Base-by-base conservation (phyloP, 2,797 vertebrate genomes). In the Danio kyathit region DNA sequence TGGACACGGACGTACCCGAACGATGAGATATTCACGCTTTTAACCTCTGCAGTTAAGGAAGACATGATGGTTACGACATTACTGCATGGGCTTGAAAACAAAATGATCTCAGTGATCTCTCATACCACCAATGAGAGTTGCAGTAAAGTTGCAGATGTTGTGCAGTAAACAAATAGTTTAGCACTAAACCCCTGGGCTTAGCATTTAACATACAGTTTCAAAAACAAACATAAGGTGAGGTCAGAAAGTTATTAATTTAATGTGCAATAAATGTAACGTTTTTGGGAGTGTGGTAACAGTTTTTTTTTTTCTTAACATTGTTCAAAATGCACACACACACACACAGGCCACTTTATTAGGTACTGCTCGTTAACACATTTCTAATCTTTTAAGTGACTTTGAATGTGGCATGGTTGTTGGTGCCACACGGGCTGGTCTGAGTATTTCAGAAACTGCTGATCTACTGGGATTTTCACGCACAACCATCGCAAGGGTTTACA, bases 61-160 rank as follows among this genome's bases (percentile, higher is more conserved):
- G 41, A 46, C 43, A 46, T 48, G 54, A 17, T 60, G 21, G 60
- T 49, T 14, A 69, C 59, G 29, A 29, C 29, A 29, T 29, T 29
- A 29, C 29, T 29, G 29, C 29, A 29, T 12, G 6, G 60, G 74
- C 54, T 43, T 49, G 8, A 69, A 82, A 60, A 76, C 41, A 74
- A 73, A 69, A 29, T 64, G 71, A 75, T 40, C 52, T 82, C 73
- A 49, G 64, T 29, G 56, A 13, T 59, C 10, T 48, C 21, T 38
- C 71, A 49, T 10, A 38, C 44, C 9, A 38, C 1, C 1, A 29
- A 46, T 38, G 54, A 7, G 13, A 38, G 13, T 48, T 7, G 29
- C 7, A 1, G 29, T 29, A 29, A 29, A 29, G 29, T 29, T 5
- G 1, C 17, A 59, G 1, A 29, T 3, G 29, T 29, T 49, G 46